These are phyloP conservation scores for Sinosuthora webbiana DNA, from an alignment of 2,113 vertebrate species.

Conservation along the genomic window DNA sequence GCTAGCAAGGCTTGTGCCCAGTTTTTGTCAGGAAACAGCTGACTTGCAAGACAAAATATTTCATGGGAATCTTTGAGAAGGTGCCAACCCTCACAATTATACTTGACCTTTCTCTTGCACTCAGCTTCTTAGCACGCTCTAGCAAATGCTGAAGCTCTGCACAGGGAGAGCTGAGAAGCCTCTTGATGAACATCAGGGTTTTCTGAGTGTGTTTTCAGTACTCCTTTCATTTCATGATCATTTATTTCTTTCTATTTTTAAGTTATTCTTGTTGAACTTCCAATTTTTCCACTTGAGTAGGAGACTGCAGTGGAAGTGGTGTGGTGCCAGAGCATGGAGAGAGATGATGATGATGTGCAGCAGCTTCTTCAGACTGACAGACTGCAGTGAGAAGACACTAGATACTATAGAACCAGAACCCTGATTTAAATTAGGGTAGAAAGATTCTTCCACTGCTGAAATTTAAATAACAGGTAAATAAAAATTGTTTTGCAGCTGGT, in stretches of 20 bases:
- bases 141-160: background rate
- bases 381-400: background rate
- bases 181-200: background rate
- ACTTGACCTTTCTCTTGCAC: background rate
- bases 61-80: background rate
- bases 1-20: background rate
- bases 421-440: background rate
- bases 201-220: background rate
- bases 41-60: background rate
- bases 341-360: background rate
- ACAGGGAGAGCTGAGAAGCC: background rate
- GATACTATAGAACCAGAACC: background rate
- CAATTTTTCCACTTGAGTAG: background rate
- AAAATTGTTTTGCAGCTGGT: background rate
- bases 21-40: slow-evolving; percentile 13
- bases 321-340: background rate
- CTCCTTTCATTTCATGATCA: background rate
- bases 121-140: background rate
- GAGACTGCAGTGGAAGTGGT: background rate
- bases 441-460: background rate
- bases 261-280: background rate
- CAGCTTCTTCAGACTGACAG: background rate
- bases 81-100: background rate
- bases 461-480: background rate
- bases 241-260: background rate